Percentiles rank a stretch among this genome's conserved stretches.
Evolutionary conservation across 2,113 vertebrate species (phyloP).

Genomic region (Lucifuga dentata): DNA sequence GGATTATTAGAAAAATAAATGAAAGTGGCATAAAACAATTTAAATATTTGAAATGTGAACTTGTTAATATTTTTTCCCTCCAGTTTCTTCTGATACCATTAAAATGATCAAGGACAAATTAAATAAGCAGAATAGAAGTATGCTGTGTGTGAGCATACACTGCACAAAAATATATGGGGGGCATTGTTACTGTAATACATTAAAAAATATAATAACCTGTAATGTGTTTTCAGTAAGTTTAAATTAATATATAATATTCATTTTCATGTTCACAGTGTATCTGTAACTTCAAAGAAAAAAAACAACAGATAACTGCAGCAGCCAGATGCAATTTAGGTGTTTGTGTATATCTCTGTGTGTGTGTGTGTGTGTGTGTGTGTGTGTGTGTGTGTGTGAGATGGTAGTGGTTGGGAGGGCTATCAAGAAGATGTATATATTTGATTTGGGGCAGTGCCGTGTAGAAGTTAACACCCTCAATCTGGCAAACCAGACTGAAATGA

Average conservation of each 20-base stretch:
- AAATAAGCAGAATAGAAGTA: constrained; percentile 52
- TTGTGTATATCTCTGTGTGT: constrained; percentile 23
- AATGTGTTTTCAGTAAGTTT: background rate
- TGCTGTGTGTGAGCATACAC: constrained; percentile 8
- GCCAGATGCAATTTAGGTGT: constrained; percentile 29
- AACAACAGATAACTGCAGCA: constrained; percentile 48
- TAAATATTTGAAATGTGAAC: constrained; percentile 77
- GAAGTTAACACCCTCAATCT: constrained; percentile 68
- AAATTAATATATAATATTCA: too few species aligned
- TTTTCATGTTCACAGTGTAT: constrained; percentile 15
- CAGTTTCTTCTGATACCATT: constrained; percentile 50
- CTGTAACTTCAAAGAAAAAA: constrained; percentile 53
- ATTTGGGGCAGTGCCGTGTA: constrained; percentile 67
- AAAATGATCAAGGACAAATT: constrained; percentile 62
- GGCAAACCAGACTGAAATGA: constrained; percentile 73
- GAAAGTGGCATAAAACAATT: constrained; percentile 76
- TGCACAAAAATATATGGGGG: background rate
- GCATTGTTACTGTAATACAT: background rate
- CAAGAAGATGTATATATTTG: constrained; percentile 51
- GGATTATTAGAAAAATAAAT: constrained; percentile 79
- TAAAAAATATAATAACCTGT: background rate
- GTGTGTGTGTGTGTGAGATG: constrained; percentile 24
- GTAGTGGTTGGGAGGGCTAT: constrained; percentile 21
- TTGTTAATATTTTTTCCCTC: constrained; percentile 33
- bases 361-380: constrained; percentile 7